Evolutionary conservation across 2,888 invertebrate genomes (phyloP), one percentile per base, ranked within the genome.

Genomic region (Diaperis boleti): DNA sequence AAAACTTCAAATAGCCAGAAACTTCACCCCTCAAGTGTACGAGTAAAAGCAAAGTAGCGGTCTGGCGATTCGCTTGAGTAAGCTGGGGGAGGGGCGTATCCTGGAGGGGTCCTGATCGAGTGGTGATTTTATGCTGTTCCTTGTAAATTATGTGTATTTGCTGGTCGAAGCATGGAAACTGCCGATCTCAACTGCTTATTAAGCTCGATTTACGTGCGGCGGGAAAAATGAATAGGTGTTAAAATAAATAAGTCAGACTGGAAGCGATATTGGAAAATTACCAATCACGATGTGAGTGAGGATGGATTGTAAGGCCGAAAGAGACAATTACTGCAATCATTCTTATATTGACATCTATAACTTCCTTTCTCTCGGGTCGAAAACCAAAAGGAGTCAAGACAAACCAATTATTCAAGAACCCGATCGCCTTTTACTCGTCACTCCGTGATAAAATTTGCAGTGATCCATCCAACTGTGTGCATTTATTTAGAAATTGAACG

Each of bases 41-140:
- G 78, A 77, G 78, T 77, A 76, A 72, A 73, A 73, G 72, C 72
- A 72, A 74, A 76, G 76, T 76, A 76, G 77, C 78, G 77, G 75
- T 74, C 76, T 75, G 74, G 71, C 77, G 80, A 78, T 80, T 78
- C 77, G 80, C 78, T 80, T 78, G 78, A 79, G 77, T 78, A 76
- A 76, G 68, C 61, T 62, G 69, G 73, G 76, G 77, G 74, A 72
- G 75, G 74, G 73, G 73, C 75, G 71, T 71, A 69, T 67, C 64
- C 62, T 62, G 56, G 65, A 69, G 70, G 72, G 72, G 71, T 72
- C 72, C 69, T 72, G 75, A 77, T 78, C 76, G 72, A 75, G 75
- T 76, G 75, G 75, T 73, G 76, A 76, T 76, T 75, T 74, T 75
- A 72, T 74, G 72, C 69, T 65, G 45, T 57, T 56, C 57, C 22